Base-by-base conservation (phyloP, 2,797 vertebrate genomes). In the Halcyon chelicuti region DNA sequence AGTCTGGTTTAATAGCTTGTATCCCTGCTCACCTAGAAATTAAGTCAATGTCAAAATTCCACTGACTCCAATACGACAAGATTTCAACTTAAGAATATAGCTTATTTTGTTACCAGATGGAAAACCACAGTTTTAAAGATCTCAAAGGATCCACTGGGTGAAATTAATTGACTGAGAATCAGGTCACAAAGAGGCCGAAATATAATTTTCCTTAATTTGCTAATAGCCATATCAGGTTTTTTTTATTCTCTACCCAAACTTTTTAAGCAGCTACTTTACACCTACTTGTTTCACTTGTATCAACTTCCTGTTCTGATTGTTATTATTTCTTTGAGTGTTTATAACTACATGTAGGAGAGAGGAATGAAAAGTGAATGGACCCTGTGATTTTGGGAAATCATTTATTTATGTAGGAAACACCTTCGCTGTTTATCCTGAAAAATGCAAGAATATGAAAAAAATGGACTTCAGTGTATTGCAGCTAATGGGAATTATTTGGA, bases 391-490 rank as follows among this genome's bases (percentile, higher is more conserved):
- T 35, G 25, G 92, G 83, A 96, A 92, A 46, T 55, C 7, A 60
- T 57, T 94, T 63, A 93, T 21, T 83, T 91, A 61, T 25, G 33
- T 74, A 65, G 95, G 93, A 80, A 96, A 90, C 54, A 83, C 3
- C 4, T 87, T 40, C 68, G 15, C 12, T 93, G 9, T 28, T 91
- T 92, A 80, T 66, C 58, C 65, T 93, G 83, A 95, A 88, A 88
- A 74, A 93, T 39, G 42, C 26, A 90, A 54, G 33, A 25, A 31
- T 81, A 57, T 46, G 29, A 94, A 80, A 91, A 91, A 95, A 95
- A 84, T 67, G 70, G n/a, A 85, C 39, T 93, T 95, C 46, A 90
- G 31, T 86, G 14, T 57, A n/a, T 22, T 60, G 51, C 65, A 85
- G 65, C 31, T 89, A 93, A 90, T 67, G 31, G 70, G 22, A 92